Evolutionary conservation across 2,888 invertebrate genomes (phyloP).

Genomic region (Sesamia inferens): DNA sequence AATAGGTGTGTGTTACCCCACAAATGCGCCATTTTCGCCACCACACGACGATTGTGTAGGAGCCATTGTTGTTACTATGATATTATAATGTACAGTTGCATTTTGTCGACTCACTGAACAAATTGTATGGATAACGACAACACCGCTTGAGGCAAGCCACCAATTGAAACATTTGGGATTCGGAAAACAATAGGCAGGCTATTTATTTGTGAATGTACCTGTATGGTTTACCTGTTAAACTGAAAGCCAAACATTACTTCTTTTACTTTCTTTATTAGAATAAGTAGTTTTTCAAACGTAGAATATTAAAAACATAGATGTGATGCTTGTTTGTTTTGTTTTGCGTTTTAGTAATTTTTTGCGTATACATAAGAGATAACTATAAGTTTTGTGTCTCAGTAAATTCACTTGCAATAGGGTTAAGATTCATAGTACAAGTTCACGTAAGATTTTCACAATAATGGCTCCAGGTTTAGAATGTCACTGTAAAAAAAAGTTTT

Average conservation of each 20-base stretch:
- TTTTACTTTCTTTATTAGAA: background rate
- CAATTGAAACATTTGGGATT: background rate
- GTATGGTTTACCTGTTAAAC: background rate
- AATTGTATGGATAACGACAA: slow-evolving; percentile 13
- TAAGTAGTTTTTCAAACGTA: background rate
- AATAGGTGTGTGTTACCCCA: slow-evolving; percentile 19
- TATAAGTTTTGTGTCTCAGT: too few relatives aligned
- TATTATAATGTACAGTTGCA: slow-evolving; percentile 37
- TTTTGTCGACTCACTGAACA: slow-evolving; percentile 19
- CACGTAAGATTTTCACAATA: too few relatives aligned
- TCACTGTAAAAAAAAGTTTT: background rate
- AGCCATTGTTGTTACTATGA: slow-evolving; percentile 32
- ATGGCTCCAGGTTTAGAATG: background rate
- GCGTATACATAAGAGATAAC: background rate
- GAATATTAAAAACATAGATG: background rate
- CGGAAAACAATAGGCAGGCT: background rate
- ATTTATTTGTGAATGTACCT: background rate
- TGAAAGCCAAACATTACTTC: background rate
- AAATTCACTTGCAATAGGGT: background rate
- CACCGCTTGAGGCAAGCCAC: slow-evolving; percentile 9
- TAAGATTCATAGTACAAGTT: background rate
- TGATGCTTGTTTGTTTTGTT: too few relatives aligned
- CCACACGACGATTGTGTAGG: slow-evolving; percentile 30
- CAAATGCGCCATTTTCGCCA: slow-evolving; percentile 17
- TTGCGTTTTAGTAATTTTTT: too few relatives aligned